Conservation (phyloP, 2,113 vertebrate species). For the Aegithalos caudatus region DNA sequence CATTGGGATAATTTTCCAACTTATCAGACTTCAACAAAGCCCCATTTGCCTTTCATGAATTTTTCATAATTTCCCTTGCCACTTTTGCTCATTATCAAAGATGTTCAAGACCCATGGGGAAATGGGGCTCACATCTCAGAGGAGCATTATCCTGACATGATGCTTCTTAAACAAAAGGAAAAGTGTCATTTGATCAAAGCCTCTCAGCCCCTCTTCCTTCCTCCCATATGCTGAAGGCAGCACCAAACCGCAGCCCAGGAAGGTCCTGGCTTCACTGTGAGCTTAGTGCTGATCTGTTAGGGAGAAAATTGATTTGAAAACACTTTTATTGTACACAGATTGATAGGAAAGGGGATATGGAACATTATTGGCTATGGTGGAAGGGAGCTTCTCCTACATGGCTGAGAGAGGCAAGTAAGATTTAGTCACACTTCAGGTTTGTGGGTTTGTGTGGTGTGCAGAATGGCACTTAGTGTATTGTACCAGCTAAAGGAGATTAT, state of each 20-base stretch:
- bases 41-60: constrained; percentile 69
- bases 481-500: background rate
- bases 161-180: constrained; percentile 59
- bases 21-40: constrained; percentile 67
- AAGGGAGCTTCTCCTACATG: background rate
- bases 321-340: background rate
- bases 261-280: background rate
- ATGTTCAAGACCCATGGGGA: constrained; percentile 61
- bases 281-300: background rate
- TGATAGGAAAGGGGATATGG: background rate
- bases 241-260: background rate
- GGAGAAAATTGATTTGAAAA: background rate
- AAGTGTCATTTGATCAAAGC: constrained; percentile 62
- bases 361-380: background rate
- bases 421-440: background rate
- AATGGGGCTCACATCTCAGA: constrained; percentile 38
- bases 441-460: background rate
- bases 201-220: constrained; percentile 13
- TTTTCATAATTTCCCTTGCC: constrained; percentile 69
- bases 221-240: background rate
- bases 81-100: constrained; percentile 66
- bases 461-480: background rate
- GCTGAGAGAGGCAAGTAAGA: background rate
- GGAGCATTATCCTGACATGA: constrained; percentile 58
- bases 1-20: constrained; percentile 67